Conservation (phyloP, 2,113 vertebrate genomes). For the Petaurus breviceps region DNA sequence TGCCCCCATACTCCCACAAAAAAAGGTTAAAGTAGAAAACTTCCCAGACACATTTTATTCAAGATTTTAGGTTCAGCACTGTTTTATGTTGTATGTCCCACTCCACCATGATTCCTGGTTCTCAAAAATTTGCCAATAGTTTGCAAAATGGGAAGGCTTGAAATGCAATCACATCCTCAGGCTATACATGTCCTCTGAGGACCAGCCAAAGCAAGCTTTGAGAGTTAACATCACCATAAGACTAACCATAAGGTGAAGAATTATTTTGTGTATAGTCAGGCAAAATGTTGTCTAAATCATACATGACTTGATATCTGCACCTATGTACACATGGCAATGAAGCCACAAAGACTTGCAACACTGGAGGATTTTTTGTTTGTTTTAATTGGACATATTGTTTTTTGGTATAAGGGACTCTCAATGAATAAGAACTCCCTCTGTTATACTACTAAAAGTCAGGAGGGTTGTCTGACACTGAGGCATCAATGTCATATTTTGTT, state of each 20-base stretch:
- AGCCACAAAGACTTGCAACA: not conserved
- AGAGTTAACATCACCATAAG: no score
- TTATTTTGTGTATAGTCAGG: no score
- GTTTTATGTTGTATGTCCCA: not conserved
- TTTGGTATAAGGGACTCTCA: not conserved
- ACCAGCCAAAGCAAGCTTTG: no score
- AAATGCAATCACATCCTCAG: no score
- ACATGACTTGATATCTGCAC: not conserved
- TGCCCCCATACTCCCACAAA: no score
- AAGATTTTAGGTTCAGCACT: conserved; percentile 18
- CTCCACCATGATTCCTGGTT: no score
- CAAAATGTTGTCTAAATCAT: not conserved
- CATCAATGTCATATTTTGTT: not conserved
- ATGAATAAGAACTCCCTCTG: not conserved
- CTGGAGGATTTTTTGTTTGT: not conserved
- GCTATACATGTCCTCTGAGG: no score
- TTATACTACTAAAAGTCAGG: not conserved
- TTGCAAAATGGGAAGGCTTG: no score
- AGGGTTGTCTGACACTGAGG: not conserved
- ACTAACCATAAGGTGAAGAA: no score
- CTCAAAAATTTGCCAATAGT: no score
- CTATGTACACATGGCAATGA: not conserved
- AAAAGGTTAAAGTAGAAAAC: conserved; percentile 16
- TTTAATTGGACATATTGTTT: not conserved
- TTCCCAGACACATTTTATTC: not conserved